Evolutionary conservation across 2,797 vertebrate genomes (phyloP).

Genomic region (Anniella stebbinsi): DNA sequence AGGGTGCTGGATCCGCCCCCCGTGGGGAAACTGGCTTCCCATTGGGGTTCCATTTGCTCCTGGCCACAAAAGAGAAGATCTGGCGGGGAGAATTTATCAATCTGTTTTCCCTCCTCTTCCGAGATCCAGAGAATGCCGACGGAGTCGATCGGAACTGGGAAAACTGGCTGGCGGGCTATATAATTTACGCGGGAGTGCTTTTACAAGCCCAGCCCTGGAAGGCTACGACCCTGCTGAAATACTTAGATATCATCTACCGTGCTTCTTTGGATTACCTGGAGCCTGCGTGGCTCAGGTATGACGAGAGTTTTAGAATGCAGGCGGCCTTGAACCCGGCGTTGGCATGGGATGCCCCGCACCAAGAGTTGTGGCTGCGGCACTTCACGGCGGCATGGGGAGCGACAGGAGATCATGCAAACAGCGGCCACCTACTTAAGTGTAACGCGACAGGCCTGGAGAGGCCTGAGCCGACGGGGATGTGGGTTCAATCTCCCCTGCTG

Average conservation of each 20-base stretch:
- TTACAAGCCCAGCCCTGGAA: not conserved
- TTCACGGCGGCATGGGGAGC: too few relatives aligned
- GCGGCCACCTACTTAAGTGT: not conserved
- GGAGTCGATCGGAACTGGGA: not conserved
- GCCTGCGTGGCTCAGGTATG: not conserved
- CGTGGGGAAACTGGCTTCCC: not conserved
- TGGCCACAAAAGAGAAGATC: not conserved
- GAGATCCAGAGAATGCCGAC: not conserved
- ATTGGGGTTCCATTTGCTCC: not conserved
- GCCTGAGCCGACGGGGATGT: too few relatives aligned
- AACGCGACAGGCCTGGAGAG: not conserved
- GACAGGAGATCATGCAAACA: not conserved
- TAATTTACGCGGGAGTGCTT: not conserved
- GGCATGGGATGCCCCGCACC: not conserved
- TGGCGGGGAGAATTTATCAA: not conserved
- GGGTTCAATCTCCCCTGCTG: not conserved
- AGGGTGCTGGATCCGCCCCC: not conserved
- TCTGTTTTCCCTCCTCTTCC: not conserved
- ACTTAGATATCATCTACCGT: not conserved
- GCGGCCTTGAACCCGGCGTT: not conserved
- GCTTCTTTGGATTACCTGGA: not conserved
- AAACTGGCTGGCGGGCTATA: not conserved
- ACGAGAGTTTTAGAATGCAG: not conserved
- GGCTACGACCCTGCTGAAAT: not conserved
- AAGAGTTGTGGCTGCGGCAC: not conserved